Percentiles rank a stretch among this genome's conserved stretches.
Conservation (phyloP, 2,113 vertebrate genomes). For the Actenoides hombroni region DNA sequence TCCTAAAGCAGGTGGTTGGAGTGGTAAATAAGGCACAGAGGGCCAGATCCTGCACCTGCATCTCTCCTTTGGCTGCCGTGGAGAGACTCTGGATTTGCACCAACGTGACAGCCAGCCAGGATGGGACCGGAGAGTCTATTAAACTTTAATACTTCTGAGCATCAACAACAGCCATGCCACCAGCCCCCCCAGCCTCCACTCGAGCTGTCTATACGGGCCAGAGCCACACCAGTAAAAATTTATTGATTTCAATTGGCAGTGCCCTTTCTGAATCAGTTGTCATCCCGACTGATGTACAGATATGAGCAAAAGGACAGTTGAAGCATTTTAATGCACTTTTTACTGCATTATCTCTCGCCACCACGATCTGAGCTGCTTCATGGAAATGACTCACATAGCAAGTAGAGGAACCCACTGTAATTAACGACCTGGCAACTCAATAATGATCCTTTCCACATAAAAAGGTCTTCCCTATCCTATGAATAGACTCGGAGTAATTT, state of each 20-base stretch:
- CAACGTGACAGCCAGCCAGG: background rate
- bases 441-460: constrained; percentile 74
- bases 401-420: constrained; percentile 72
- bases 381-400: constrained; percentile 63
- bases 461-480: constrained; percentile 71
- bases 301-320: constrained; percentile 67
- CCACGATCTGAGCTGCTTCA: constrained; percentile 72
- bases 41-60: constrained; percentile 13
- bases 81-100: background rate
- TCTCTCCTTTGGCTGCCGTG: accelerated
- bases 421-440: constrained; percentile 79
- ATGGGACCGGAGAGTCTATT: constrained; percentile 51
- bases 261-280: constrained; percentile 11
- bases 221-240: constrained; percentile 3
- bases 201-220: background rate
- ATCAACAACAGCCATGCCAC: constrained; percentile 1
- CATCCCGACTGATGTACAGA: constrained; percentile 51
- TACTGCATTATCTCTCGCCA: constrained; percentile 72
- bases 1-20: constrained; percentile 72
- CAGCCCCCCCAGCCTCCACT: background rate
- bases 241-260: constrained; percentile 51
- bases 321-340: constrained; percentile 71
- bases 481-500: constrained; percentile 69
- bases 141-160: constrained; percentile 71
- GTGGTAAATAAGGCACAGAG: constrained; percentile 67